phyloP scores from a whole-genome alignment of 2,888 invertebrate species.

The Diplolepis rosae region DNA sequence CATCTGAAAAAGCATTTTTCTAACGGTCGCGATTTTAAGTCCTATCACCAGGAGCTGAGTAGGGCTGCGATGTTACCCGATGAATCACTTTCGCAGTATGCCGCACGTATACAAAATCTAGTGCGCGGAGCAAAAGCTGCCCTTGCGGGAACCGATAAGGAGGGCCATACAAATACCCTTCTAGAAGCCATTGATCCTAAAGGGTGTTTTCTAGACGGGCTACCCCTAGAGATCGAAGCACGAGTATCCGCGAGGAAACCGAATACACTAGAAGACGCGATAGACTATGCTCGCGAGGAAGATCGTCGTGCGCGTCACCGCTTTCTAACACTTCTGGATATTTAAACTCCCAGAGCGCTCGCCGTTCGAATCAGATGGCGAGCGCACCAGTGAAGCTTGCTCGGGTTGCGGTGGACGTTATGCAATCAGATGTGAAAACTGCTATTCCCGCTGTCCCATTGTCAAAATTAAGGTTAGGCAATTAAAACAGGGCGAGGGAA shows the following conservation, averaged over 20 bases:
- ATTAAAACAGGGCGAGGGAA: background rate
- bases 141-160: background rate
- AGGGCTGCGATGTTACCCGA: background rate
- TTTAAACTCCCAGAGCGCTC: conserved; percentile 2
- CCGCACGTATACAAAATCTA: background rate
- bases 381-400: background rate
- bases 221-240: background rate
- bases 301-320: background rate
- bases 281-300: background rate
- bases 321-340: background rate
- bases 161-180: background rate
- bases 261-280: background rate
- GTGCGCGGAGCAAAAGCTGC: background rate
- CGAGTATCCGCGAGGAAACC: background rate
- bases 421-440: background rate
- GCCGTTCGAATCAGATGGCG: background rate
- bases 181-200: background rate
- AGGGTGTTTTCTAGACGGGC: background rate
- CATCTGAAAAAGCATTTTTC: background rate
- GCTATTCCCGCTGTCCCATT: background rate
- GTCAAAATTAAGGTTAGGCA: background rate
- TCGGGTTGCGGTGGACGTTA: background rate
- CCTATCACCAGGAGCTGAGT: background rate
- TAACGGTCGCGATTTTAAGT: background rate
- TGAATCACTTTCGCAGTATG: background rate